A percentile compares a stretch with the other conserved stretches of the same genome.
phyloP scores from a whole-genome alignment of 1,140 invertebrate genomes.

The Anagrus nilaparvatae region DNA sequence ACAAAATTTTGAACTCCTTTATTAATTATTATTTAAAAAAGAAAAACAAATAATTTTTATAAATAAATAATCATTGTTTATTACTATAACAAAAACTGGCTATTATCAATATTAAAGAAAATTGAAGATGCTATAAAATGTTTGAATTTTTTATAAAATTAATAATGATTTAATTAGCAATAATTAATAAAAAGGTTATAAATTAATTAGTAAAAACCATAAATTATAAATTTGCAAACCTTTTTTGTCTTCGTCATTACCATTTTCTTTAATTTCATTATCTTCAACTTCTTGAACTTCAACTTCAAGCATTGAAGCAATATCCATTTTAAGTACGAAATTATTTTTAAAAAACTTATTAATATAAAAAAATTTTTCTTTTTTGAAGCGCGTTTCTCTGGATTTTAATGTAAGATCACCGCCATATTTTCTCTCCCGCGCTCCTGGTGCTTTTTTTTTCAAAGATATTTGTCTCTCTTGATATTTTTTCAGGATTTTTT shows the following conservation, averaged over 20 bases:
- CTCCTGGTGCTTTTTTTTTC: too few relatives aligned
- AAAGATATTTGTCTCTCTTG: too few relatives aligned
- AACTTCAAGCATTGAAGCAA: slow-evolving; percentile 37
- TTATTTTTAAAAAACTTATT: too few relatives aligned
- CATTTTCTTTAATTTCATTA: slow-evolving; percentile 27
- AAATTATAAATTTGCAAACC: not conserved
- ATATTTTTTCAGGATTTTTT: too few relatives aligned
- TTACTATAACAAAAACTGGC: too few relatives aligned
- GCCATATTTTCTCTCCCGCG: too few relatives aligned
- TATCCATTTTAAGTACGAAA: slow-evolving; percentile 38
- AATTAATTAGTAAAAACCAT: not conserved
- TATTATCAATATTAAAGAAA: not conserved
- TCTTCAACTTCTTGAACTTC: slow-evolving; percentile 33
- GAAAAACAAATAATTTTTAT: not conserved
- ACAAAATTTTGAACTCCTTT: not conserved
- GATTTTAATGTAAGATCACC: too few relatives aligned
- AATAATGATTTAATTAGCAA: not conserved
- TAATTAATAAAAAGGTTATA: not conserved
- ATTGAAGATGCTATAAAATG: not conserved
- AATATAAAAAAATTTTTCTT: too few relatives aligned
- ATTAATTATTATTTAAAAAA: not conserved
- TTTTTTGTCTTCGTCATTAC: too few relatives aligned
- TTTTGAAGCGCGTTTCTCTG: too few relatives aligned
- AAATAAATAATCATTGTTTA: not conserved
- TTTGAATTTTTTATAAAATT: not conserved